Percentiles rank a stretch among this genome's conserved stretches.
phyloP scores from a whole-genome alignment of 2,888 invertebrate genomes.

The Metalampra italica region DNA sequence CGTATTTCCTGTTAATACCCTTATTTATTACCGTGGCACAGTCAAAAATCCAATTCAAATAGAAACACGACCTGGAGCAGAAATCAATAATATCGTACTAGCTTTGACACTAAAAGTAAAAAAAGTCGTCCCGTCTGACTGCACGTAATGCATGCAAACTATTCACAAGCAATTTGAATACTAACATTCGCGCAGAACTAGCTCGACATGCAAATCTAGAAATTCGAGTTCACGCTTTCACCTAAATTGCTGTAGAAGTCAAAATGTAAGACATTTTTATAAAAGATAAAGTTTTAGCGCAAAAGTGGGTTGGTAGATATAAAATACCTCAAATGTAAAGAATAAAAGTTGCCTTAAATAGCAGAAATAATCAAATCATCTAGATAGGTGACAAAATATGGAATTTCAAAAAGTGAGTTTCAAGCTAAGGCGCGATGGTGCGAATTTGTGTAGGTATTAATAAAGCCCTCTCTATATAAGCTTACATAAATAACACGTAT shows the following conservation, averaged over 20 bases:
- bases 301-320: background rate
- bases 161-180: constrained; percentile 46
- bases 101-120: constrained; percentile 23
- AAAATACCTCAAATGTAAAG: background rate
- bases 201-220: constrained; percentile 47
- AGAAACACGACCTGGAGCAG: constrained; percentile 5
- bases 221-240: constrained; percentile 3
- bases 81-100: constrained; percentile 32
- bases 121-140: constrained; percentile 21
- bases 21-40: no score
- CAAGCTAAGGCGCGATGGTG: constrained; percentile 41
- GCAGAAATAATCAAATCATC: constrained; percentile 1
- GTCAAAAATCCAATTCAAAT: no score
- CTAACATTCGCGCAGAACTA: constrained; percentile 32
- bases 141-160: constrained; percentile 50
- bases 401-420: constrained; percentile 14
- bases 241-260: background rate
- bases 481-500: constrained; percentile 5
- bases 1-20: no score
- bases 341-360: background rate
- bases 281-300: background rate
- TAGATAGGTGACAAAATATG: constrained; percentile 10
- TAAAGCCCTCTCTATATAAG: constrained; percentile 45
- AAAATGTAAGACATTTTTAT: background rate
- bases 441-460: constrained; percentile 76